phyloP scores from a whole-genome alignment of 2,888 invertebrate species.

The Papilio elwesi region DNA sequence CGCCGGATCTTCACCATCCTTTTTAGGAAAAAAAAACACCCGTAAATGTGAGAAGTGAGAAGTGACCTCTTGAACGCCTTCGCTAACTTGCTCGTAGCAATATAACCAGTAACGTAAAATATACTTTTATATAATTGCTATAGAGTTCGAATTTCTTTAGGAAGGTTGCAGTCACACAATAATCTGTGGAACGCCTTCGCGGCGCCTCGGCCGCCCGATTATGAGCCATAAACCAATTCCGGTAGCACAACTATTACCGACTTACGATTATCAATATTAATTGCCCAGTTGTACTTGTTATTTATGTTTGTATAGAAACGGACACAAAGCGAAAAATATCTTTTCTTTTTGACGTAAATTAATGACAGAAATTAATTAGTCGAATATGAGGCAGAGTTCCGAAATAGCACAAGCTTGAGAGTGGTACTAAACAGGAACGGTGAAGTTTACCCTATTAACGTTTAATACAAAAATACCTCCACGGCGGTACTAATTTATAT shows the following conservation, averaged over 20 bases:
- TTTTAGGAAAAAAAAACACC: slow-evolving; percentile 66
- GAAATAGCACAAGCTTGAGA: too few species aligned
- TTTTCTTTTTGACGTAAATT: not conserved
- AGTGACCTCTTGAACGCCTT: slow-evolving; percentile 55
- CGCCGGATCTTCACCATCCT: slow-evolving; percentile 58
- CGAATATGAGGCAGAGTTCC: not conserved
- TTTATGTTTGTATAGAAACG: slow-evolving; percentile 38
- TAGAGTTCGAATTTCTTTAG: slow-evolving; percentile 51
- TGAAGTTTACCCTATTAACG: too few species aligned
- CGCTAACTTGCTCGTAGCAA: slow-evolving; percentile 13
- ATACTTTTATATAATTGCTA: slow-evolving; percentile 10
- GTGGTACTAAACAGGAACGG: too few species aligned
- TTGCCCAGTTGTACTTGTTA: slow-evolving; percentile 47
- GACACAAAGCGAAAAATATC: not conserved
- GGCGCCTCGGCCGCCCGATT: slow-evolving; percentile 76
- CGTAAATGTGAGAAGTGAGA: slow-evolving; percentile 77
- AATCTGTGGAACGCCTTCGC: slow-evolving; percentile 68
- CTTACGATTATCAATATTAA: slow-evolving; percentile 61
- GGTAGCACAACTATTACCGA: slow-evolving; percentile 76
- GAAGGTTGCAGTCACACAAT: slow-evolving; percentile 42
- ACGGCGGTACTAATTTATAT: too few species aligned
- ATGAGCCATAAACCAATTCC: slow-evolving; percentile 81
- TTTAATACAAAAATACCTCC: too few species aligned
- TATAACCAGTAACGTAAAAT: not conserved
- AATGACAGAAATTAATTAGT: not conserved